phyloP scores from a whole-genome alignment of 2,113 vertebrate species.

The Lathamus discolor region DNA sequence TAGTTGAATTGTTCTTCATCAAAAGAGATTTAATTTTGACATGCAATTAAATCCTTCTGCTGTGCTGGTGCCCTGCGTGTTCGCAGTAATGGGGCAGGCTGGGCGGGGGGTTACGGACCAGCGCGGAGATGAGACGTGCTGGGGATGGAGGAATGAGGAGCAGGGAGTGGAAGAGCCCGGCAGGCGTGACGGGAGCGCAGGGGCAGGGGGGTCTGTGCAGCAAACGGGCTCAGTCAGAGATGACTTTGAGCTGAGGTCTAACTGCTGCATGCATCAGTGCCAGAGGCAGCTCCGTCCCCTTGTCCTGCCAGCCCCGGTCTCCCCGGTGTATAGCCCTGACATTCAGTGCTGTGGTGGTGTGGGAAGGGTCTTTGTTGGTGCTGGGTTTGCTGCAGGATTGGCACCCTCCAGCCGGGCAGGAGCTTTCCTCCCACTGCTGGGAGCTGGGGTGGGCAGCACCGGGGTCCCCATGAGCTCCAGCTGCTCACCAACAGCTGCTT shows the following conservation, averaged over 20 bases:
- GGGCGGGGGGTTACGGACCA: neutral
- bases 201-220: neutral
- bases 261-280: neutral
- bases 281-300: constrained; percentile 3
- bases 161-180: neutral
- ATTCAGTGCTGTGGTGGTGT: accelerated
- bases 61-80: constrained; percentile 56
- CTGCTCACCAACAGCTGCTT: neutral
- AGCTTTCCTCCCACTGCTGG: neutral
- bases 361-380: neutral
- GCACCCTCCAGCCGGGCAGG: neutral
- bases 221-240: accelerated
- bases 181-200: accelerated
- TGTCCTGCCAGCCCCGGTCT: accelerated
- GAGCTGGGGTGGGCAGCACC: neutral
- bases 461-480: neutral
- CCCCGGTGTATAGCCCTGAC: accelerated
- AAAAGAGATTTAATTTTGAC: constrained; percentile 92
- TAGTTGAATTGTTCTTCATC: constrained; percentile 88
- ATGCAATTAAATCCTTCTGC: constrained; percentile 84
- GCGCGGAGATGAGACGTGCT: neutral
- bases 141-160: neutral
- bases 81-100: neutral
- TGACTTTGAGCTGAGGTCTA: neutral
- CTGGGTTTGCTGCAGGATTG: neutral